A percentile compares a stretch with the other conserved stretches of the same genome.
Evolutionary conservation across 2,797 vertebrate species (phyloP).

Genomic region (Pangasius larnaudii): DNA sequence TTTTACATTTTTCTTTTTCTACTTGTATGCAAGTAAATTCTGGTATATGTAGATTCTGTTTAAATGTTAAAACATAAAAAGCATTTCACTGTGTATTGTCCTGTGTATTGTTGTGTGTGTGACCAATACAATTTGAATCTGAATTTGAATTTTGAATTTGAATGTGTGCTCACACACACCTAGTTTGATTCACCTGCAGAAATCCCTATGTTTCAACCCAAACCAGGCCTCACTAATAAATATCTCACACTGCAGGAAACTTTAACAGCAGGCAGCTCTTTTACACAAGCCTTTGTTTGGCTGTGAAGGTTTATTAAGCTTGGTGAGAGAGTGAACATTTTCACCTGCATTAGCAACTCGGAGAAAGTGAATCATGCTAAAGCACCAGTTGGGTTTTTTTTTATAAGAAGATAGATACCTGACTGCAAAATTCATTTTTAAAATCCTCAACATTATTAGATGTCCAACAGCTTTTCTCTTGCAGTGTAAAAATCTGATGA

Average conservation of each 20-base stretch:
- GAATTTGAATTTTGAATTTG: constrained; percentile 9
- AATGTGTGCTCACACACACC: constrained; percentile 22
- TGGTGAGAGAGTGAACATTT: constrained; percentile 34
- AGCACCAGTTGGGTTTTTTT: neutral
- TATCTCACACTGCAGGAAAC: constrained; percentile 44
- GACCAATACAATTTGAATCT: neutral
- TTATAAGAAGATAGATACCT: neutral
- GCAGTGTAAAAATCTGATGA: neutral
- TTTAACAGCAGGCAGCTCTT: constrained; percentile 36
- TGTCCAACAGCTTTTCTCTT: neutral
- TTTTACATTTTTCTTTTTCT: neutral
- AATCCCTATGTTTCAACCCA: constrained; percentile 16
- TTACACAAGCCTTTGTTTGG: constrained; percentile 45
- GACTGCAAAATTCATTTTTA: neutral
- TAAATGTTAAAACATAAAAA: neutral
- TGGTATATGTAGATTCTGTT: neutral
- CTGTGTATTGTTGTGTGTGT: neutral
- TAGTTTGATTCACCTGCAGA: constrained; percentile 43
- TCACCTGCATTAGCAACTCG: constrained; percentile 24
- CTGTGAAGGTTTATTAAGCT: constrained; percentile 26
- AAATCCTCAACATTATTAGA: neutral
- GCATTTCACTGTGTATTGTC: neutral
- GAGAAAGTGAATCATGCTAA: constrained; percentile 30
- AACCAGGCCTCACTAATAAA: constrained; percentile 49
- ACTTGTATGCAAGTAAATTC: neutral